These are phyloP conservation scores for Troides oblongomaculatus DNA, from an alignment of 2,888 invertebrate genomes.

Conservation along the genomic window DNA sequence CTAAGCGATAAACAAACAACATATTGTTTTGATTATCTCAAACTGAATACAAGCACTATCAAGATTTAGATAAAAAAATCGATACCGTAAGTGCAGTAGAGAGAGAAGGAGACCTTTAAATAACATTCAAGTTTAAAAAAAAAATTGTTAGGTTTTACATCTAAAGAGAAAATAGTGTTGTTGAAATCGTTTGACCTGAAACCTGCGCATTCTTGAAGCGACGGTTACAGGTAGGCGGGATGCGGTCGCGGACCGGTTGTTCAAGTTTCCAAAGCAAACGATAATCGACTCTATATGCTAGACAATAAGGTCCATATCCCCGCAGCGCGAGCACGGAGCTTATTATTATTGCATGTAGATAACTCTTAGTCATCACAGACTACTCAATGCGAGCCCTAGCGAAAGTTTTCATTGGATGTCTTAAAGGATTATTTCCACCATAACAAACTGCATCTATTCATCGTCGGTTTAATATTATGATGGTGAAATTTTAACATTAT, in stretches of 20 bases:
- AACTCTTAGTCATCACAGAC: slow-evolving; percentile 52
- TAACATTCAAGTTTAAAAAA: background rate
- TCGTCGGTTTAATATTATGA: no score
- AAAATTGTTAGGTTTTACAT: background rate
- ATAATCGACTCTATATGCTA: slow-evolving; percentile 44
- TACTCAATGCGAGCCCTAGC: slow-evolving; percentile 15
- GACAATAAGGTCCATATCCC: slow-evolving; percentile 43
- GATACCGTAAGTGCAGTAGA: no score
- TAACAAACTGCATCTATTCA: background rate
- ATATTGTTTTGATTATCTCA: no score
- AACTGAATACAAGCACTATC: no score
- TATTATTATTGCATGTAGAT: slow-evolving; percentile 47
- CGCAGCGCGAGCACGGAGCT: slow-evolving; percentile 33
- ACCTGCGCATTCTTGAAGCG: slow-evolving; percentile 48
- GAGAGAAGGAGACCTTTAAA: background rate
- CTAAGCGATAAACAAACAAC: no score
- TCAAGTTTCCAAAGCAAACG: slow-evolving; percentile 37
- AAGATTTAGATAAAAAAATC: no score
- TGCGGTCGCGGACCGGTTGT: slow-evolving; percentile 68
- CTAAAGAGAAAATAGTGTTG: background rate
- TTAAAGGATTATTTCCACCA: background rate
- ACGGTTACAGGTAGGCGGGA: slow-evolving; percentile 47
- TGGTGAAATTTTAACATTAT: no score
- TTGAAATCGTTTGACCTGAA: slow-evolving; percentile 59
- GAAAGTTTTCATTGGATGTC: slow-evolving; percentile 20